Evolutionary conservation across 2,113 vertebrate species (phyloP), one percentile per base, ranked within the genome.

Genomic region (Sebastes fasciatus): DNA sequence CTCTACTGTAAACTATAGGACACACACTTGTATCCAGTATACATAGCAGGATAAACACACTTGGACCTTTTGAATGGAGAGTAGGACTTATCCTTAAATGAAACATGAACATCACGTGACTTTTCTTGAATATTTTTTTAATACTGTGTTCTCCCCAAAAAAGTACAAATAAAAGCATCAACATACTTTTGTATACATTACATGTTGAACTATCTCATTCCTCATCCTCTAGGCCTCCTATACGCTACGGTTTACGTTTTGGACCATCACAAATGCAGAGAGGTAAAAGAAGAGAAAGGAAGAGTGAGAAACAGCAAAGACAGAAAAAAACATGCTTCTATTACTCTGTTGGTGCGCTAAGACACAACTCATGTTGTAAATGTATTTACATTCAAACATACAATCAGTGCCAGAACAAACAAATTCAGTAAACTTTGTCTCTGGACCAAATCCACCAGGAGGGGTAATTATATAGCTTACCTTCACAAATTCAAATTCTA

Each of bases 321-420:
- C 90, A 76, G 88, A 80, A 86, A 58, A 34, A 94, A 94, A 94
- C 93, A 91, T 93, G 96, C 91, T 78, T 90, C 88, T 82, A 91
- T 90, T 87, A 88, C 79, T 84, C 86, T 73, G 63, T 73, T 60
- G 84, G 79, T 90, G 86, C 88, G 87, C 93, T 93, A 94, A 93
- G 82, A 85, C 94, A 89, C 62, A 79, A 86, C 74, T 95, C 93
- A 91, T 95, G 95, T 94, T 85, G 93, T 93, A 90, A 91, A 93
- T 93, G 85, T 93, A 94, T 94, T 94, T 92, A 95, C 93, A 95
- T 91, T 92, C 80, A 90, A 87, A 91, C 87, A 65, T 93, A 94
- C 93, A 96, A 95, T 94, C 82, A 57, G 78, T 87, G 83, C 81
- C 85, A 85, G 85, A 94, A 89, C 84, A 78, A 80, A 86, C 86